These are phyloP conservation scores for Crenuchus spilurus DNA, from an alignment of 2,797 vertebrate genomes.

Conservation along the genomic window DNA sequence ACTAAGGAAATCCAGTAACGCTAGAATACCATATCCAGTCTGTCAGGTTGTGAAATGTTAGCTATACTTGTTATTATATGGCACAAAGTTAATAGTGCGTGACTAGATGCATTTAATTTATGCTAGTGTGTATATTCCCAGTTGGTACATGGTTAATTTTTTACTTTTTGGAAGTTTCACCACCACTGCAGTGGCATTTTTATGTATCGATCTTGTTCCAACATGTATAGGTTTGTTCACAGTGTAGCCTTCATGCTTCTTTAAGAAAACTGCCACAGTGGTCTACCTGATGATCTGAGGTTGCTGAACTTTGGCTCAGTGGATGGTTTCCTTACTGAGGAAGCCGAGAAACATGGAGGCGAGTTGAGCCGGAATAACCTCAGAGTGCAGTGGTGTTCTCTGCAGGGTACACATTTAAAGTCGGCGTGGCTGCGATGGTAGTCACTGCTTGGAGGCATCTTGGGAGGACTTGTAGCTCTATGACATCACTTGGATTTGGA, in stretches of 20 bases:
- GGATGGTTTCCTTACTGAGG: not conserved
- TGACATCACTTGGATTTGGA: constrained; percentile 6
- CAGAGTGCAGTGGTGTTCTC: not conserved
- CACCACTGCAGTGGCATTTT: not conserved
- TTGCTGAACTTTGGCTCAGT: not conserved
- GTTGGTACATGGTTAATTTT: not conserved
- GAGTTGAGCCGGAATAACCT: not conserved
- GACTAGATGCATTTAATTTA: not conserved
- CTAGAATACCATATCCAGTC: not conserved
- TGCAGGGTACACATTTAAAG: not conserved
- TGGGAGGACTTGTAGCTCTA: not conserved
- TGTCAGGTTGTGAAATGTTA: not conserved
- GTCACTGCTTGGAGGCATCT: not conserved
- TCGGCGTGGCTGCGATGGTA: not conserved
- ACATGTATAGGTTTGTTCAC: constrained; percentile 35
- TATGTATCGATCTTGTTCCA: constrained; percentile 30
- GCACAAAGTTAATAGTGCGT: not conserved
- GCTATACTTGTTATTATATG: not conserved
- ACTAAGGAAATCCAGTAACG: too few relatives aligned
- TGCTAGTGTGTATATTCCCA: not conserved
- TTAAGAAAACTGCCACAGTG: constrained; percentile 33
- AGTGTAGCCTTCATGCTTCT: constrained; percentile 32
- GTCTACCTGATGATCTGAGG: constrained; percentile 41
- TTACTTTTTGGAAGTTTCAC: not conserved
- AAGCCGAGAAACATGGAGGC: not conserved